Conservation (phyloP, 2,113 vertebrate genomes). For the human (Homo sapiens) region DNA sequence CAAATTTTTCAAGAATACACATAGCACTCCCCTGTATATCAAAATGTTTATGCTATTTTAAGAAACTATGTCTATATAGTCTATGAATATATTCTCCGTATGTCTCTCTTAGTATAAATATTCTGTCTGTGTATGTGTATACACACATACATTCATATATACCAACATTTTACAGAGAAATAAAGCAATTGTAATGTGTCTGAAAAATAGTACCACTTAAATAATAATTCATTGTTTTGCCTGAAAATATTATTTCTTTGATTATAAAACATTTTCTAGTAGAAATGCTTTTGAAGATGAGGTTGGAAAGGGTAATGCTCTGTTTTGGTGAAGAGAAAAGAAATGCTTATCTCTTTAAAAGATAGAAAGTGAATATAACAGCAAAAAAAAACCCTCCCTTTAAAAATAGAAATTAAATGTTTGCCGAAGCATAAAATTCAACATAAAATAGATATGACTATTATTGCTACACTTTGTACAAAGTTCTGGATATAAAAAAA, state of each 20-base stretch:
- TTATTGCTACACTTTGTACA: conserved; percentile 78
- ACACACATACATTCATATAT: neutral
- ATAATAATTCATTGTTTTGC: conserved; percentile 35
- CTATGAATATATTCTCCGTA: neutral
- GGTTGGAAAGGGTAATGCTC: conserved; percentile 61
- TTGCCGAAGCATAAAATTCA: conserved; percentile 66
- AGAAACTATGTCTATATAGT: neutral
- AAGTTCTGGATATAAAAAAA: conserved; percentile 80
- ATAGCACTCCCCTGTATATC: neutral
- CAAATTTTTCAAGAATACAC: conserved; percentile 21
- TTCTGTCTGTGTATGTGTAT: neutral
- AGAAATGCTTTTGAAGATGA: conserved; percentile 70
- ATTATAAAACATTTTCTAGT: conserved; percentile 43
- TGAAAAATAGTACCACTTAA: conserved; percentile 47
- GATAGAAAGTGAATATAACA: conserved; percentile 59
- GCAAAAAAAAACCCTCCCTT: conserved; percentile 2
- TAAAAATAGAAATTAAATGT: conserved; percentile 71
- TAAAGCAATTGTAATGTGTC: conserved; percentile 35
- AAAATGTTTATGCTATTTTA: conserved; percentile 53
- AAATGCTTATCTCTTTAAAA: conserved; percentile 44
- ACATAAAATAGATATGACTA: conserved; percentile 74
- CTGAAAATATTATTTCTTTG: conserved; percentile 44
- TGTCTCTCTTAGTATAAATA: neutral
- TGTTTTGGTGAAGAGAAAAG: conserved; percentile 20
- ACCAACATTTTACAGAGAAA: conserved; percentile 42